Percentiles rank a stretch among this genome's conserved stretches.
Conservation (phyloP, 2,113 vertebrate genomes). For the Procavia capensis region DNA sequence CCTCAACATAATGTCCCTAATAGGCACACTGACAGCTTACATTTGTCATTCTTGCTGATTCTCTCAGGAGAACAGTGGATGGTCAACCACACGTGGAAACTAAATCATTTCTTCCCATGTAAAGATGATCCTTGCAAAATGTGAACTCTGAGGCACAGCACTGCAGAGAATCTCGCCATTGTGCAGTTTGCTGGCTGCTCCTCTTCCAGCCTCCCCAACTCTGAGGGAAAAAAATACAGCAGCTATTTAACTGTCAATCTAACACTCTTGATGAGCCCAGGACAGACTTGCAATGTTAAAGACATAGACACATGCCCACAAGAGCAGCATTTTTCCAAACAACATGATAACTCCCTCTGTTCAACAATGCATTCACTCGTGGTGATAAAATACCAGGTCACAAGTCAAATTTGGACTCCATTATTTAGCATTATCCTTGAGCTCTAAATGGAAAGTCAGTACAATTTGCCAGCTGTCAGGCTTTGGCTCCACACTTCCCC, state of each 20-base stretch:
- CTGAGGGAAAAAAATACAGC: not conserved
- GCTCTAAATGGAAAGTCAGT: constrained; percentile 63
- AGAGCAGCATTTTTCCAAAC: constrained; percentile 52
- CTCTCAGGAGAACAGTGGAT: not conserved
- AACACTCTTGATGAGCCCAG: constrained; percentile 28
- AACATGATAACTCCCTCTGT: constrained; percentile 30
- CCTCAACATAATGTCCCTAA: not conserved
- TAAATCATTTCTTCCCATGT: constrained; percentile 39
- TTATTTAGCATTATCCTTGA: constrained; percentile 67
- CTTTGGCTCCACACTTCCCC: not conserved
- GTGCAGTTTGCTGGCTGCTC: accelerated
- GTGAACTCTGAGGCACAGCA: not conserved
- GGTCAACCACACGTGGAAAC: not conserved
- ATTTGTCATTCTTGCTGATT: constrained; percentile 56
- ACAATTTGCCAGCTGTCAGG: constrained; percentile 54
- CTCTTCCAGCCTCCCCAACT: not conserved
- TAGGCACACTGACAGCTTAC: constrained; percentile 49
- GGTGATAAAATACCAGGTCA: constrained; percentile 69
- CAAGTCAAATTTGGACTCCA: constrained; percentile 73
- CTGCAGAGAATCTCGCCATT: not conserved
- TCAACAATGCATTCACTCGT: constrained; percentile 50
- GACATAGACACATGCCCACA: not conserved
- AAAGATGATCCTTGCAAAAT: constrained; percentile 39
- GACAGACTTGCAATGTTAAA: constrained; percentile 54
- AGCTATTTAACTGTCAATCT: constrained; percentile 28